phyloP scores from a whole-genome alignment of 1,140 invertebrate genomes.

The Cecropterus lyciades region DNA sequence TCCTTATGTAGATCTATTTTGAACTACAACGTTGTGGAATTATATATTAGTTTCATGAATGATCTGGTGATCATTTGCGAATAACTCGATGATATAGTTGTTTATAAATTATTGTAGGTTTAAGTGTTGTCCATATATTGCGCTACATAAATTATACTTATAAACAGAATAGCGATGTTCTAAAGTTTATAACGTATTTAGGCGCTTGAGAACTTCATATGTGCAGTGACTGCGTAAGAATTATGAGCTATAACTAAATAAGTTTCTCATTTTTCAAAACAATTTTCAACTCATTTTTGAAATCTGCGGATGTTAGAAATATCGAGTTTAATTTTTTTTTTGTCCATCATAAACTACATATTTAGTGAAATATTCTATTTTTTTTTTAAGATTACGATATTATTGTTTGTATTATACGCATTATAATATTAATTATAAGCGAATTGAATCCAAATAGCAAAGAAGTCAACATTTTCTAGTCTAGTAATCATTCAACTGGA shows the following conservation, averaged over 20 bases:
- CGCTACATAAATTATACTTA: slow-evolving; percentile 12
- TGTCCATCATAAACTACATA: too few species aligned
- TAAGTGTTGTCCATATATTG: slow-evolving; percentile 29
- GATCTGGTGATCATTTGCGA: slow-evolving; percentile 11
- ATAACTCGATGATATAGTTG: slow-evolving; percentile 17
- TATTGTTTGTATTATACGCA: too few species aligned
- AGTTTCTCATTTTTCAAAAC: not conserved
- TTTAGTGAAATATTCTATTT: too few species aligned
- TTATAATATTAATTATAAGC: too few species aligned
- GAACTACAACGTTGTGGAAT: not conserved
- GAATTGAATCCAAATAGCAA: slow-evolving; percentile 31
- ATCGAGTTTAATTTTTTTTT: too few species aligned
- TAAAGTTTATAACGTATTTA: slow-evolving; percentile 12
- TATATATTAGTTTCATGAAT: slow-evolving; percentile 5
- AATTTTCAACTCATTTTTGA: not conserved
- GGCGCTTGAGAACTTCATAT: slow-evolving; percentile 19
- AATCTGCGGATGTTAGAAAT: too few species aligned
- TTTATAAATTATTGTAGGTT: slow-evolving; percentile 27
- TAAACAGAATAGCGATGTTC: too few species aligned
- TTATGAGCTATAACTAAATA: too few species aligned
- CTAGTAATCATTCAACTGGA: slow-evolving; percentile 6
- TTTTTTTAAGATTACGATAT: too few species aligned
- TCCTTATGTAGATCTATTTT: slow-evolving; percentile 8
- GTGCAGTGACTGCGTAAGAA: slow-evolving; percentile 22
- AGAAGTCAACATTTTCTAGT: slow-evolving; percentile 40